Evolutionary conservation across 2,113 vertebrate genomes (phyloP), one percentile per base, ranked within the genome.

Genomic region (Macquaria ambigua): DNA sequence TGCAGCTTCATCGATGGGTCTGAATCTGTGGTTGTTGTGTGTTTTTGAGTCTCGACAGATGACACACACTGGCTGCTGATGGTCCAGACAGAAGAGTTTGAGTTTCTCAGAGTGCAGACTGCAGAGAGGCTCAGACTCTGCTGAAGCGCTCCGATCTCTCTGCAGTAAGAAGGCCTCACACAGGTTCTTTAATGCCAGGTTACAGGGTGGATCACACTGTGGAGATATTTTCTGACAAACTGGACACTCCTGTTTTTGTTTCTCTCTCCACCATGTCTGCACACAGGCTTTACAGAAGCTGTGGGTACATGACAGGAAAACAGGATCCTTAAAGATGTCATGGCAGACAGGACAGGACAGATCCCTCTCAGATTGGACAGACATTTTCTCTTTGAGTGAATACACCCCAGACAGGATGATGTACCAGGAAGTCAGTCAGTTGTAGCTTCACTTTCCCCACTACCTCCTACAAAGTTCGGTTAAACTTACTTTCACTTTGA

Each of bases 81-180:
- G 84, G 9, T 81, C 69, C 84, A 86, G 55, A 50, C 78, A 86
- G 58, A 81, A 85, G 46, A 86, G 68, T 21, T 56, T 72, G 0
- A 86, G 74, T 34, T 55, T 86, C 61, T 86, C 68, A 5, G 14
- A 2, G 48, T 85, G 77, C 31, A 67, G 21, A 21, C 43, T 68
- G 79, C 84, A 86, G 62, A 66, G n/a, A 14, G 28, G 1, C 21
- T 61, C 46, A 46, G 46, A 46, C 46, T 1, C 46, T 14, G 46
- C 74, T 64, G 37, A 23, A 34, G 11, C 20, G 41, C 34, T 56
- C 70, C 8, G 50, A 52, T 56, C 12, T 23, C 46, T 69, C 25
- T 53, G 8, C 31, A n/a, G 41, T 39, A 62, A 8, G 55, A 86
- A 87, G 20, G 62, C 1, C 43, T 87, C 79, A 64, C 63, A 85